Conservation (phyloP, 2,888 invertebrate genomes). For the Cremastobaeus sp. region DNA sequence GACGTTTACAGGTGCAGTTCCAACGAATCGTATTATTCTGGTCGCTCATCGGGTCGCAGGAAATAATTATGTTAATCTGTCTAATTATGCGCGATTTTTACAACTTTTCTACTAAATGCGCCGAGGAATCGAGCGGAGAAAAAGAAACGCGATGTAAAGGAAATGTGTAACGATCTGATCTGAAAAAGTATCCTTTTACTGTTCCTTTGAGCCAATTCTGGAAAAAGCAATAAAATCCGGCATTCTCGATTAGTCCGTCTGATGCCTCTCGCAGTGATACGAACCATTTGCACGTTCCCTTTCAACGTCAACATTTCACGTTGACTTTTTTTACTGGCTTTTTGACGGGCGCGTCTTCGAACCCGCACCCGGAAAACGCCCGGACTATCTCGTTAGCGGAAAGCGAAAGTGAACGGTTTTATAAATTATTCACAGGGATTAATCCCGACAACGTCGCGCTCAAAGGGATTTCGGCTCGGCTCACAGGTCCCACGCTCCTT, state of each 20-base stretch:
- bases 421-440: slow-evolving; percentile 32
- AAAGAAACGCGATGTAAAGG: slow-evolving; percentile 3
- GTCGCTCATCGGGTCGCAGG: slow-evolving; percentile 5
- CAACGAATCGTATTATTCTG: slow-evolving; percentile 11
- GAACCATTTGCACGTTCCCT: neutral
- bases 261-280: neutral
- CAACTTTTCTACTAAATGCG: slow-evolving; percentile 32
- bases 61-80: slow-evolving; percentile 31
- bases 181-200: slow-evolving; percentile 14
- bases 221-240: slow-evolving; percentile 27
- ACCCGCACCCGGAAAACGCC: neutral
- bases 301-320: slow-evolving; percentile 18
- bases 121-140: neutral
- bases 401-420: neutral
- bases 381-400: neutral
- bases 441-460: neutral
- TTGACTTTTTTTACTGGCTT: slow-evolving; percentile 29
- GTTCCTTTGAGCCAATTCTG: slow-evolving; percentile 14
- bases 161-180: neutral
- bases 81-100: slow-evolving; percentile 43
- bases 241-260: slow-evolving; percentile 10
- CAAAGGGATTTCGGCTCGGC: neutral
- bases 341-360: neutral
- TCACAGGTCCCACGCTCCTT: slow-evolving; percentile 4
- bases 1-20: slow-evolving; percentile 40